Base-by-base conservation (phyloP, 2,113 vertebrate species). In the Aviceda subcristata region DNA sequence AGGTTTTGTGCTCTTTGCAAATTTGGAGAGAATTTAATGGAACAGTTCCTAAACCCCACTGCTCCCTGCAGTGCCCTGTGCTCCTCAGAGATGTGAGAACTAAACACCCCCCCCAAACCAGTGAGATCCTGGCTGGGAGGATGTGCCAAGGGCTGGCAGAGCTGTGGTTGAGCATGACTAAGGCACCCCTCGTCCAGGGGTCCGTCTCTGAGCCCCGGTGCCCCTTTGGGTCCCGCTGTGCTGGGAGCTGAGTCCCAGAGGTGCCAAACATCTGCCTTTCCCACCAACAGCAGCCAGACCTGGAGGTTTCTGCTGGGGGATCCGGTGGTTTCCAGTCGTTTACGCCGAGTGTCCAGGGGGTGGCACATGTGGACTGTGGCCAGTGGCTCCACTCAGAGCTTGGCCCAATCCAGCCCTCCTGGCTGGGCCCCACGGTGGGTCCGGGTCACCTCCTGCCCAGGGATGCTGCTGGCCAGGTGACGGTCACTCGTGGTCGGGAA, bases 311-410 rank as follows among this genome's bases (percentile, higher is more conserved):
- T 7, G 45, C 43, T 0, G 22, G 1, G 7, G 57, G 43, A 39
- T 3, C 46, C 2, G 1, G 19, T 15, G 79, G 15, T 22, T 74
- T 81, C 24, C 84, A 30, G 87, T 51, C 85, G 2, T 14, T 97
- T 96, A 39, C 95, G 1, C 74, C 2, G 78, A 95, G 43, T 68
- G 88, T 96, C 96, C 96, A 96, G 92, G 51, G 56, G 96, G 96
- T 96, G 96, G 95, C 96, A 97, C 60, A 95, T 93, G 90, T 19
- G 88, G 88, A 92, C 96, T 82, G 81, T 2, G 77, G 55, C 62
- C 73, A 34, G 34, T 21, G 55, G 55, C 64, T 90, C 32, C 3
- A 0, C 64, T 43, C 4, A 2, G n/a, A 56, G 41, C 23, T 89
- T 29, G 76, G 50, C 41, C 39, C 48, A 12, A 1, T 36, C 7